Evolutionary conservation across 1,140 invertebrate species (phyloP).

Genomic region (Steinernema khuongi): DNA sequence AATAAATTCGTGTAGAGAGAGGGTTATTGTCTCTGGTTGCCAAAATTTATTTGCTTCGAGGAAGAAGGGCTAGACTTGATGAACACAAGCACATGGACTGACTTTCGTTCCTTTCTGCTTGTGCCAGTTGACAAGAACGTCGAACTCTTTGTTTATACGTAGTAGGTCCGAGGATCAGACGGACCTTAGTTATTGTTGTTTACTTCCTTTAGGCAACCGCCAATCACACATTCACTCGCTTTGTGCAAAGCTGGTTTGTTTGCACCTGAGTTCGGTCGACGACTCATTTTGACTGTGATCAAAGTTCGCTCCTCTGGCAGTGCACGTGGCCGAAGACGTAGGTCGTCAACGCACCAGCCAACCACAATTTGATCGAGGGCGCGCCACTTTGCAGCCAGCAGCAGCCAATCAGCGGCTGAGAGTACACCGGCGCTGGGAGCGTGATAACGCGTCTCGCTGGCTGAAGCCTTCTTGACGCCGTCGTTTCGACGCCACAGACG

Average conservation of each 20-base stretch:
- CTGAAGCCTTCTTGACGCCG: not conserved
- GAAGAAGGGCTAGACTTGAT: no score
- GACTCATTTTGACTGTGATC: not conserved
- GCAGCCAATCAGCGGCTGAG: not conserved
- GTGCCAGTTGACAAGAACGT: no score
- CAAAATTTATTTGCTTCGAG: no score
- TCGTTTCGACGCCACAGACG: constrained; percentile 2
- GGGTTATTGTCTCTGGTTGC: no score
- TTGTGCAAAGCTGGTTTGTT: no score
- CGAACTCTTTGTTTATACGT: not conserved
- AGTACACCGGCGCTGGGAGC: not conserved
- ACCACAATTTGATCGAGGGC: constrained; percentile 3
- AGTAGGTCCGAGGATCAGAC: not conserved
- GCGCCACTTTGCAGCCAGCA: not conserved
- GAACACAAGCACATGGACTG: no score
- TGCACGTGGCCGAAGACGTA: not conserved
- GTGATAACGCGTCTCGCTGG: not conserved
- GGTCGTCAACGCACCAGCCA: not conserved
- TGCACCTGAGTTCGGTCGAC: not conserved
- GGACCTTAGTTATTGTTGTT: constrained; percentile 2
- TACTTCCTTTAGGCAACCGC: not conserved
- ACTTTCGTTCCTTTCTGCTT: not conserved
- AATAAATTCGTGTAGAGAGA: no score
- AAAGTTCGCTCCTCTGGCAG: not conserved
- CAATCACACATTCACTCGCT: no score